phyloP scores from a whole-genome alignment of 2,113 vertebrate species.

The Speoplatyrhinus poulsoni region DNA sequence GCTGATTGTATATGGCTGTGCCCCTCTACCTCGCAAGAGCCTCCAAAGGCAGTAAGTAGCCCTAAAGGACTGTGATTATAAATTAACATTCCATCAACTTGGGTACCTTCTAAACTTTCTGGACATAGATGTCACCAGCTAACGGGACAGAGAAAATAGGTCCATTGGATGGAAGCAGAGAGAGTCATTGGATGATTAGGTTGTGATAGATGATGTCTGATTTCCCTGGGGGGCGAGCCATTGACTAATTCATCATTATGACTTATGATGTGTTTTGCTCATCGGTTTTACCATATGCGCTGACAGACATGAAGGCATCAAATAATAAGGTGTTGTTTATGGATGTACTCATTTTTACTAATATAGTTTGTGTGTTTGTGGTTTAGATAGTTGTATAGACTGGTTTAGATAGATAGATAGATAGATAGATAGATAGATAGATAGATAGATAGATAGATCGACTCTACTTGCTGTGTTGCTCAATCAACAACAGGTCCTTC shows the following conservation, averaged over 20 bases:
- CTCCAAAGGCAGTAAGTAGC: background rate
- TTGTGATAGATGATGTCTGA: background rate
- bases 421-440: background rate
- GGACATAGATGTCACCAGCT: background rate
- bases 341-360: background rate
- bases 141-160: background rate
- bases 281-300: background rate
- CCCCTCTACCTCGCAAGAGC: background rate
- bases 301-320: background rate
- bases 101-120: background rate
- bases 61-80: background rate
- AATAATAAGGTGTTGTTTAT: background rate
- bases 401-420: background rate
- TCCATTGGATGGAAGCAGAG: background rate
- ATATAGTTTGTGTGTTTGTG: background rate
- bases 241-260: background rate
- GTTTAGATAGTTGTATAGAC: too few species aligned
- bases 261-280: background rate
- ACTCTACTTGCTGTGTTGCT: conserved; percentile 7
- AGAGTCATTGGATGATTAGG: background rate
- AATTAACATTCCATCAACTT: background rate
- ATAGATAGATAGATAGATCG: background rate
- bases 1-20: conserved; percentile 1
- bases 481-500: conserved; percentile 6
- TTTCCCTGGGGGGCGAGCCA: background rate